These are phyloP conservation scores for Ophioderma brevispina DNA, from an alignment of 35 echinoderm and acorn worm species.

Conservation along the genomic window DNA sequence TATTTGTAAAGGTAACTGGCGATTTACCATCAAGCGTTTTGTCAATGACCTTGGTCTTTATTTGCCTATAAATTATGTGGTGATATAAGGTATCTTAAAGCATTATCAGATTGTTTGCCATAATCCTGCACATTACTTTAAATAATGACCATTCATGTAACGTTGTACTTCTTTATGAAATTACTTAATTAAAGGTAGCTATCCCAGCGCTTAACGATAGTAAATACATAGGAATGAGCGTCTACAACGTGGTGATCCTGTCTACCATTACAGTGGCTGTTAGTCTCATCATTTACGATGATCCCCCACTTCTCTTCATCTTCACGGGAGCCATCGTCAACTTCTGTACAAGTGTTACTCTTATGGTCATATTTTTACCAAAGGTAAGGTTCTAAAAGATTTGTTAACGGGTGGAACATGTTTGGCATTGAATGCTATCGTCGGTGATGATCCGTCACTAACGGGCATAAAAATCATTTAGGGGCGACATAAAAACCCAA, in stretches of 20 bases:
- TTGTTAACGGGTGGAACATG: too few relatives aligned
- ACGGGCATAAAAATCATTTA: too few relatives aligned
- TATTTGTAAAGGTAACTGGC: too few relatives aligned
- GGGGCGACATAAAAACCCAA: too few relatives aligned
- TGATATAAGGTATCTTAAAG: not conserved
- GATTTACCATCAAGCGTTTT: too few relatives aligned
- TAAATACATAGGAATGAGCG: slow-evolving; percentile 79
- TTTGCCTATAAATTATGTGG: too few relatives aligned
- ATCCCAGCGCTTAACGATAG: slow-evolving; percentile 80
- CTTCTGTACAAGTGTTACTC: slow-evolving; percentile 69
- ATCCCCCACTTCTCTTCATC: slow-evolving; percentile 42
- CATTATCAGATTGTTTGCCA: not conserved
- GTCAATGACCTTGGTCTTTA: too few relatives aligned
- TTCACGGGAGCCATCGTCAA: slow-evolving; percentile 57
- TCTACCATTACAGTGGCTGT: slow-evolving; percentile 61
- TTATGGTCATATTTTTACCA: slow-evolving; percentile 66
- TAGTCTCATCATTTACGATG: slow-evolving; percentile 40
- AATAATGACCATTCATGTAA: too few relatives aligned
- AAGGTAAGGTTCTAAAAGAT: slow-evolving; percentile 37
- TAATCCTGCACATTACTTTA: not conserved
- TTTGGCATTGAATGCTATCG: too few relatives aligned
- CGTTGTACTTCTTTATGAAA: not conserved
- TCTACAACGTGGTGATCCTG: slow-evolving; percentile 79
- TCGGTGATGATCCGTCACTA: too few relatives aligned
- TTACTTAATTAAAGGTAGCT: slow-evolving; percentile 41